Percentiles rank a stretch among this genome's conserved stretches.
These are phyloP conservation scores for Clitarchus hookeri DNA, from an alignment of 2,888 invertebrate species.

Conservation along the genomic window DNA sequence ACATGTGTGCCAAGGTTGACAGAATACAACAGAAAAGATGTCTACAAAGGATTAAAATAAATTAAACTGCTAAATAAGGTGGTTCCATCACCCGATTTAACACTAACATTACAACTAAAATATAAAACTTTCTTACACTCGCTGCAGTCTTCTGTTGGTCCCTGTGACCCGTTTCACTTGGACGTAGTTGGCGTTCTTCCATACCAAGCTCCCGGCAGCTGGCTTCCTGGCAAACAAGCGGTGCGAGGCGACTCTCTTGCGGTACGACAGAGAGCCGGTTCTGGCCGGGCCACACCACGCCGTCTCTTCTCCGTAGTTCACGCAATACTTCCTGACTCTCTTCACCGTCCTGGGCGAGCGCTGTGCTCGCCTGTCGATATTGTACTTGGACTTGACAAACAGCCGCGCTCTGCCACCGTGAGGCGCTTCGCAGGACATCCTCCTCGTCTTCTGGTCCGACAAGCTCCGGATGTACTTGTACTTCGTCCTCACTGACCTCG, in stretches of 20 bases:
- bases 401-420: not conserved
- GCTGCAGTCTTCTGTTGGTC: not conserved
- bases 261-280: not conserved
- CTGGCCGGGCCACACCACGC: not conserved
- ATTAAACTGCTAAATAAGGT: too few relatives aligned
- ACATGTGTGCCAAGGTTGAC: too few relatives aligned
- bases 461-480: slow-evolving; percentile 32
- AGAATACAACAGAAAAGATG: too few relatives aligned
- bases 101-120: not conserved
- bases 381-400: not conserved
- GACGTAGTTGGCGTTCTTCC: slow-evolving; percentile 22
- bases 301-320: slow-evolving; percentile 28
- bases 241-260: not conserved
- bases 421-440: not conserved
- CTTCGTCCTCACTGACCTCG: slow-evolving; percentile 33
- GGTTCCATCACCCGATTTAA: too few relatives aligned
- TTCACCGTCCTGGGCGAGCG: slow-evolving; percentile 28
- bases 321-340: slow-evolving; percentile 33
- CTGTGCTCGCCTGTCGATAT: slow-evolving; percentile 31
- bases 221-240: not conserved
- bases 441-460: not conserved
- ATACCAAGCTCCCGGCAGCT: not conserved
- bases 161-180: not conserved
- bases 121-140: not conserved
- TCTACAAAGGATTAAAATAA: too few relatives aligned